phyloP scores from a whole-genome alignment of 2,113 vertebrate species.

The Platichthys stellatus region DNA sequence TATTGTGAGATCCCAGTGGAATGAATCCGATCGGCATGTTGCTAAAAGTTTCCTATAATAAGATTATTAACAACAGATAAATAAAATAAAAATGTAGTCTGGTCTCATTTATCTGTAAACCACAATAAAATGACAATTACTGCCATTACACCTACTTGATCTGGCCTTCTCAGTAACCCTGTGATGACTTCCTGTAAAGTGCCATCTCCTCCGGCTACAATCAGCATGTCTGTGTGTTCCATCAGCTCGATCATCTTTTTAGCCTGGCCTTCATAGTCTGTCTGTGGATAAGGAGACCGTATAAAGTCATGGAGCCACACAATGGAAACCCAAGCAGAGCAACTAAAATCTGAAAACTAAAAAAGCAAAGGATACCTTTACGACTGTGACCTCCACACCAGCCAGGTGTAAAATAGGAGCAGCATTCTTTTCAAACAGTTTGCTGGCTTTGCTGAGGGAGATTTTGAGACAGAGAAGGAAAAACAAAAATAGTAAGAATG shows the following conservation, averaged over 20 bases:
- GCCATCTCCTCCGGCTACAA: constrained; percentile 95
- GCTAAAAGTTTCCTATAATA: constrained; percentile 87
- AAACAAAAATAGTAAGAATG: neutral
- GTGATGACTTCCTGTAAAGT: constrained; percentile 97
- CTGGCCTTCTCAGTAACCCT: constrained; percentile 91
- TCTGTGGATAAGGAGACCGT: constrained; percentile 79
- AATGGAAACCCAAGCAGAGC: rapidly evolving
- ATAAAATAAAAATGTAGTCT: neutral
- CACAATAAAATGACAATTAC: neutral
- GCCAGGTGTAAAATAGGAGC: constrained; percentile 96
- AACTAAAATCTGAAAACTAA: neutral
- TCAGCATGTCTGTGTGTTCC: constrained; percentile 93
- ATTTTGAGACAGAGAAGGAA: neutral
- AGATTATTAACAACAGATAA: neutral
- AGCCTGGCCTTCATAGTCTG: constrained; percentile 97
- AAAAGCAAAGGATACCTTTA: constrained; percentile 86
- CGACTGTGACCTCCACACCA: constrained; percentile 91
- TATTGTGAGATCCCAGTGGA: constrained; percentile 91
- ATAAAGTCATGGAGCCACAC: neutral
- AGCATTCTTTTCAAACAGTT: constrained; percentile 96
- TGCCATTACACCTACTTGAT: constrained; percentile 84
- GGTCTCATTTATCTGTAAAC: neutral
- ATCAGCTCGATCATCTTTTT: constrained; percentile 95
- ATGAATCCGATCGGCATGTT: constrained; percentile 97
- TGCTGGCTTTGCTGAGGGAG: constrained; percentile 89